Base-by-base conservation (phyloP, 1,140 invertebrate genomes). In the Phymorhynchus buccinoides region DNA sequence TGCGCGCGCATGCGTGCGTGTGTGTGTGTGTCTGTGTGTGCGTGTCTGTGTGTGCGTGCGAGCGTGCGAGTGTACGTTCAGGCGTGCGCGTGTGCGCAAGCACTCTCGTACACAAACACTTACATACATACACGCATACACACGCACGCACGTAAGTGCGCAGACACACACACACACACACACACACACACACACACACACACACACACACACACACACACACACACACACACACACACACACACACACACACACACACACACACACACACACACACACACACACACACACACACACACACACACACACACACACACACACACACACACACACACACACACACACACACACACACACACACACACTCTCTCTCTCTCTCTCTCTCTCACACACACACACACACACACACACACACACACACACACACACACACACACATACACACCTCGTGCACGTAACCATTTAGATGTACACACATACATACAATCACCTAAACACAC, bases 1-100 rank as follows among this genome's bases (percentile, higher is more conserved):
- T 56, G n/a, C n/a, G n/a, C n/a, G n/a, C n/a, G 66, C 30, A 30
- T 71, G 66, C 30, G n/a, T 71, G 66, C 30, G n/a, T 71, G 66
- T 71, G 66, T n/a, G n/a, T n/a, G 66, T n/a, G 9, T 12, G 66
- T n/a, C 22, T 30, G n/a, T 9, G 66, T 71, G 66, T 71, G 66
- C 30, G 66, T n/a, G 66, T 71, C 14, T n/a, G 66, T 71, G 66
- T n/a, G 66, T 71, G 66, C 30, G 66, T 71, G 66, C 30, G 66
- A 16, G 66, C 30, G 66, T 71, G 66, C 30, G 66, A 16, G 66
- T 71, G 66, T 71, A 30, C 30, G 66, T 71, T 14, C 30, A 16
- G 7, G 66, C 9, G 66, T 71, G 30, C 30, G 30, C 9, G 66
- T 71, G 66, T 32, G 30, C 30, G 22, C 30, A 7, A 9, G 18